Conservation (phyloP, 2,113 vertebrate genomes). For the Gobius niger region DNA sequence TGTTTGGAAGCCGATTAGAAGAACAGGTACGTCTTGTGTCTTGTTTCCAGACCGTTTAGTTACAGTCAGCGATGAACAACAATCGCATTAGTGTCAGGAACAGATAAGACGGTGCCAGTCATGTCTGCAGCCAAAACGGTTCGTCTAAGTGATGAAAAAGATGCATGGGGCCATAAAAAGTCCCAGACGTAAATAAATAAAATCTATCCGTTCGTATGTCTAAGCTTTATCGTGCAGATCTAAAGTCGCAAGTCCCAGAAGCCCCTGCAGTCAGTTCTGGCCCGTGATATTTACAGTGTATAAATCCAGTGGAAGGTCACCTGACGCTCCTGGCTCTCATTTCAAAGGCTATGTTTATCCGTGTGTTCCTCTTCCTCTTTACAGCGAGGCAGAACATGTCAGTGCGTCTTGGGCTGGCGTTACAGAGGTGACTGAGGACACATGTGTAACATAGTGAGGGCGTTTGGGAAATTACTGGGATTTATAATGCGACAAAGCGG, state of each 20-base stretch:
- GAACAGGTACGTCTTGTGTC: not conserved
- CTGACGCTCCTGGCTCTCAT: not conserved
- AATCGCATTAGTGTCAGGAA: not conserved
- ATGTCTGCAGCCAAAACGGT: not conserved
- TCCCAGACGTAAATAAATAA: not conserved
- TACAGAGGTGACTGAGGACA: not conserved
- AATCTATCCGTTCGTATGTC: not conserved
- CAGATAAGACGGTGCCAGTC: slow-evolving; percentile 3
- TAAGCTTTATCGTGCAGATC: not conserved
- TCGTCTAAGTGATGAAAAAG: not conserved
- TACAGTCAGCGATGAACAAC: not conserved
- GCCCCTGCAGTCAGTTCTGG: slow-evolving; percentile 28
- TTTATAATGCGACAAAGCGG: not conserved
- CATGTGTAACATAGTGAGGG: not conserved
- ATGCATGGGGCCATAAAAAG: not conserved
- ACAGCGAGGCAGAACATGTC: not conserved
- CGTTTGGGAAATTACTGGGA: not conserved
- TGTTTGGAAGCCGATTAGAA: not conserved
- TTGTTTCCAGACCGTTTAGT: slow-evolving; percentile 1
- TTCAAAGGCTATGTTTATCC: slow-evolving; percentile 2
- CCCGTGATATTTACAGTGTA: not conserved
- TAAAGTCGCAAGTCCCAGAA: not conserved
- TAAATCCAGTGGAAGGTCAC: not conserved
- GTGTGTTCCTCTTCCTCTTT: not conserved
- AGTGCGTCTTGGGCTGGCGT: not conserved